phyloP scores from a whole-genome alignment of 2,888 invertebrate genomes.

The Imbricaverruca yamaguchii region DNA sequence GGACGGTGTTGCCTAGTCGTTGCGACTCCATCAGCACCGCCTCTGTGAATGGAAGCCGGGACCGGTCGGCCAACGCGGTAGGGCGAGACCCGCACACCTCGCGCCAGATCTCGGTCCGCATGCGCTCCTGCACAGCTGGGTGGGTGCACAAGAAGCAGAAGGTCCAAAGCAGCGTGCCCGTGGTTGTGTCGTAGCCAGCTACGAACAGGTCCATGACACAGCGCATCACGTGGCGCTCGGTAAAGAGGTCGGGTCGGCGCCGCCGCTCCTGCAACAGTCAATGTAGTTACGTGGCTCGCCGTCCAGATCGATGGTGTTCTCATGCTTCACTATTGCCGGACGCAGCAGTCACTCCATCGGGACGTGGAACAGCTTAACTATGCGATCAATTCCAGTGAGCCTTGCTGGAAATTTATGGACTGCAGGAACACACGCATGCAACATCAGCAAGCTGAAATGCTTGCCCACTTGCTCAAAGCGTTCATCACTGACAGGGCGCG shows the following conservation, averaged over 20 bases:
- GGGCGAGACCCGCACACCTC: not conserved
- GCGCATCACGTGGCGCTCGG: not conserved
- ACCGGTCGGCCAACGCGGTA: not conserved
- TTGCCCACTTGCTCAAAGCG: not conserved
- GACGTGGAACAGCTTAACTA: not conserved
- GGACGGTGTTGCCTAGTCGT: slow-evolving; percentile 17
- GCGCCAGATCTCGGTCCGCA: slow-evolving; percentile 1
- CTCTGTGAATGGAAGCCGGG: slow-evolving; percentile 14
- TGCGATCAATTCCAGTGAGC: not conserved
- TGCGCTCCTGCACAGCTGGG: not conserved
- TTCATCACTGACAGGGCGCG: not conserved
- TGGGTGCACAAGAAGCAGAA: slow-evolving; percentile 20
- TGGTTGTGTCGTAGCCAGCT: slow-evolving; percentile 26
- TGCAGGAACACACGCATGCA: not conserved
- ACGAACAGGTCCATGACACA: slow-evolving; percentile 21
- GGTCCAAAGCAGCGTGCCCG: slow-evolving; percentile 23
- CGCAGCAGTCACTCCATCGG: not conserved
- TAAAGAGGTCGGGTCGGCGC: slow-evolving; percentile 21
- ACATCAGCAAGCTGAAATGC: no score
- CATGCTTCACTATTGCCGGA: not conserved
- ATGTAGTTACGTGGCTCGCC: slow-evolving; percentile 30
- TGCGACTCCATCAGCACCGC: slow-evolving; percentile 24
- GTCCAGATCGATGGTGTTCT: slow-evolving; percentile 20
- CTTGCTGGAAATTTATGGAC: not conserved
- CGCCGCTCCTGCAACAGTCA: slow-evolving; percentile 30